Evolutionary conservation across 2,888 invertebrate species (phyloP), one percentile per base, ranked within the genome.

Genomic region (Shargacucullia verbasci): DNA sequence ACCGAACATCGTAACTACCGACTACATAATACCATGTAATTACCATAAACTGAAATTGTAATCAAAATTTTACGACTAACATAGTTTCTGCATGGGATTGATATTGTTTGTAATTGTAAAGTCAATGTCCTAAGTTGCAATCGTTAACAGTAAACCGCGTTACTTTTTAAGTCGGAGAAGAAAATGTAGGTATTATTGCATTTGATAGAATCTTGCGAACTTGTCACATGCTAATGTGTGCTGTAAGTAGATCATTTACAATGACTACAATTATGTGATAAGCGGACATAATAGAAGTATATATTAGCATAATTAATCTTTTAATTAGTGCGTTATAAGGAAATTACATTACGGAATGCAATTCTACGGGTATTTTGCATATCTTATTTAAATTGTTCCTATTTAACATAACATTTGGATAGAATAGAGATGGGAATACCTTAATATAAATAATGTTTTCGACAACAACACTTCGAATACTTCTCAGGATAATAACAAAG

Each of bases 321-420:
- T 62, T 62, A 52, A 57, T 50, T 49, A 49, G 29, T 41, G n/a
- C 25, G 37, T 15, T 57, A 52, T 62, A 52, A 62, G 68, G 68
- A 62, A 68, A 66, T 62, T 34, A 49, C 13, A 53, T 13, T n/a
- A 40, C 37, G 5, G 9, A 35, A n/a, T 44, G 8, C 12, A 29
- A 44, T 38, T 35, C 31, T 50, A 49, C n/a, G 14, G 29, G 31
- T 46, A 15, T 13, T 54, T 59, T 47, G 12, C 40, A 35, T 59
- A 29, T 11, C 15, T 34, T 20, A 20, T 20, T 20, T 20, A 20
- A 20, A n/a, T 39, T 29, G 10, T 15, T 35, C 25, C n/a, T 45
- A 11, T 39, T 27, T 12, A 33, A 20, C 37, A 35, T 41, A n/a
- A n/a, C n/a, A n/a, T n/a, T n/a, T n/a, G n/a, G 53, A 53, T 40